phyloP scores from a whole-genome alignment of 2,113 vertebrate genomes.

The Globicephala melas region DNA sequence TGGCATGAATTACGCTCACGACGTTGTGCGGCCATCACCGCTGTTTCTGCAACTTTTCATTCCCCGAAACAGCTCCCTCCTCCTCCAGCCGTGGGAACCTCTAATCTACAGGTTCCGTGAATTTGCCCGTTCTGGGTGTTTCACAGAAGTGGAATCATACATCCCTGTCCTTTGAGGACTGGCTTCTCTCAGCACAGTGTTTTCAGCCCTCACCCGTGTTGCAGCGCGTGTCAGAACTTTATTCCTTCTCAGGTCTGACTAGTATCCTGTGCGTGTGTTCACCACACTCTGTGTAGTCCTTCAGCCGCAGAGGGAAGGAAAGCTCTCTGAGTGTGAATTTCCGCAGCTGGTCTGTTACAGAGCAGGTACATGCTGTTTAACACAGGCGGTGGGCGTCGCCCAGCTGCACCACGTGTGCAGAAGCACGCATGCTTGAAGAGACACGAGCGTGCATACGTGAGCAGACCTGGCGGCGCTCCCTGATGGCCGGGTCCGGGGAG shows the following conservation, averaged over 20 bases:
- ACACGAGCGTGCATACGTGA: accelerated
- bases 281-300: neutral
- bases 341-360: neutral
- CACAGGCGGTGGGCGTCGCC: neutral
- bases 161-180: neutral
- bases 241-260: neutral
- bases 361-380: neutral
- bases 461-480: neutral
- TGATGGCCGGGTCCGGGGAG: neutral
- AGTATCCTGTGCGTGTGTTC: neutral
- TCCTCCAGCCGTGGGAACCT: neutral
- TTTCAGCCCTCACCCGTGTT: neutral
- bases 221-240: neutral
- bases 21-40: neutral
- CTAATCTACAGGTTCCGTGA: neutral
- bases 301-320: neutral
- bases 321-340: neutral
- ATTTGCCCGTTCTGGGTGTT: neutral
- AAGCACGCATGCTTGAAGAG: too few relatives aligned
- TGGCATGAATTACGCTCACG: neutral
- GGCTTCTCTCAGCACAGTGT: neutral
- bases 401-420: neutral
- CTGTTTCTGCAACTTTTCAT: neutral
- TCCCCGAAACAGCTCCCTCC: neutral
- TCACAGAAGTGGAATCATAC: neutral